A percentile compares a stretch with the other conserved stretches of the same genome.
phyloP scores from a whole-genome alignment of 2,113 vertebrate species.

The Neomonachus schauinslandi region DNA sequence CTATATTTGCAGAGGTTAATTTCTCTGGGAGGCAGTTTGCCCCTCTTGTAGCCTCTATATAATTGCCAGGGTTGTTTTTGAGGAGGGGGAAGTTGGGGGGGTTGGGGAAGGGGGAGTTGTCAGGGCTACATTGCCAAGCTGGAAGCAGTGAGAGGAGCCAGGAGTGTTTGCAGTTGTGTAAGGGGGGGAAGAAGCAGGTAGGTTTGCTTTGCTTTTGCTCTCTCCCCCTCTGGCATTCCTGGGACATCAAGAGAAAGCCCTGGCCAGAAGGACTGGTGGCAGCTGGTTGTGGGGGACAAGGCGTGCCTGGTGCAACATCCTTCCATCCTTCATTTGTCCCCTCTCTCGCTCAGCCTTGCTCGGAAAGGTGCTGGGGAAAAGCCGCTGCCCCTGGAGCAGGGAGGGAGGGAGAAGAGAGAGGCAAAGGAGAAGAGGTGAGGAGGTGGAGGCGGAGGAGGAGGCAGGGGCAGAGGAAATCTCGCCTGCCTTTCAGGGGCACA shows the following conservation, averaged over 20 bases:
- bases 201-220: slow-evolving; percentile 71
- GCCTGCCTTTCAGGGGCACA: not conserved
- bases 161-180: slow-evolving; percentile 44
- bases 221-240: slow-evolving; percentile 67
- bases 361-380: slow-evolving; percentile 67
- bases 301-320: not conserved
- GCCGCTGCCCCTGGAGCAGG: slow-evolving; percentile 65
- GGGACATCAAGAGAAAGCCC: slow-evolving; percentile 50
- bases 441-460: not conserved
- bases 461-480: slow-evolving; percentile 23
- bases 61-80: slow-evolving; percentile 72
- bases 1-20: slow-evolving; percentile 31
- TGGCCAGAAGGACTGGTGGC: not conserved
- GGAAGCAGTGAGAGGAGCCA: not conserved
- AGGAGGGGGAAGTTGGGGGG: slow-evolving; percentile 28
- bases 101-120: not conserved
- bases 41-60: slow-evolving; percentile 52
- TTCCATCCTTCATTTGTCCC: slow-evolving; percentile 44
- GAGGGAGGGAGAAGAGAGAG: slow-evolving; percentile 51
- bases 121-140: slow-evolving; percentile 20
- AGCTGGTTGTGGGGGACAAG: not conserved
- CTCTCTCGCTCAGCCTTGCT: slow-evolving; percentile 56
- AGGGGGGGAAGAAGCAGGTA: slow-evolving; percentile 76
- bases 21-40: slow-evolving; percentile 67
- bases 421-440: not conserved